phyloP scores from a whole-genome alignment of 2,888 invertebrate species.

The Doris montereyensis region DNA sequence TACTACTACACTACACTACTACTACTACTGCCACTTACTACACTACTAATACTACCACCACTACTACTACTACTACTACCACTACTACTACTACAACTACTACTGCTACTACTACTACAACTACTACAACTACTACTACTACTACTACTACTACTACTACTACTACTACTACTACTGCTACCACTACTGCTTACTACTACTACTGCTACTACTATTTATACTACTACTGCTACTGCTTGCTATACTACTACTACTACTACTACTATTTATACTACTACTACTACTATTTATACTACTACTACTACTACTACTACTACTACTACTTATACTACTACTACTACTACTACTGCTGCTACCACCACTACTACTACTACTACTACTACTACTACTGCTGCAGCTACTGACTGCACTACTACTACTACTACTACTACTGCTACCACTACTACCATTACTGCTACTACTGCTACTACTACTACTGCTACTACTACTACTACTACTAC shows the following conservation, averaged over 20 bases:
- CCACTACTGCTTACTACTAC: neutral
- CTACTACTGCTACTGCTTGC: neutral
- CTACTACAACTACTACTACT: neutral
- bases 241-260: neutral
- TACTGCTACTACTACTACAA: neutral
- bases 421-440: slow-evolving; percentile 16
- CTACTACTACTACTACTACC: neutral
- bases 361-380: slow-evolving; percentile 8
- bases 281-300: no score
- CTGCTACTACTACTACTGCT: neutral
- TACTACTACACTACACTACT: neutral
- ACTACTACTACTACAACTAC: neutral
- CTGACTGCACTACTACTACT: slow-evolving; percentile 23
- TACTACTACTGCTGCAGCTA: slow-evolving; percentile 10
- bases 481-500: neutral
- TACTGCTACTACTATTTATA: neutral
- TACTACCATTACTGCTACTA: neutral
- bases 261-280: no score
- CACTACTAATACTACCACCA: neutral
- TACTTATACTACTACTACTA: slow-evolving; percentile 34
- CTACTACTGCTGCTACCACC: slow-evolving; percentile 26
- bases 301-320: slow-evolving; percentile 31
- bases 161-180: neutral
- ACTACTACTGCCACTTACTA: neutral
- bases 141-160: neutral